Evolutionary conservation across 2,888 invertebrate species (phyloP), one percentile per base, ranked within the genome.

Genomic region (Abrostola triplasia): DNA sequence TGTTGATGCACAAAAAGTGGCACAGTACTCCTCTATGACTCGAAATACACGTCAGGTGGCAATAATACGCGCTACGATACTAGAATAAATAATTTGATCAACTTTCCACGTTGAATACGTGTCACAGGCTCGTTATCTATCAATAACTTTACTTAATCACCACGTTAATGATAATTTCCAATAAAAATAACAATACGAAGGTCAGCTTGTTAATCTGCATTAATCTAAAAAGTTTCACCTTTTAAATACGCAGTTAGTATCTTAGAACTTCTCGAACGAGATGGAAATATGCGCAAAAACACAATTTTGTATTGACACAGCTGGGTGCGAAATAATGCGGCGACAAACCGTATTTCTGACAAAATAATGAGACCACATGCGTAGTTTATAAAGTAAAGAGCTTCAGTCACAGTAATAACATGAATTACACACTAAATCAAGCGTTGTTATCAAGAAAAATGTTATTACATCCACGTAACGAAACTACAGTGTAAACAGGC

Each of bases 351-450:
- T 55, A 69, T 67, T 51, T n/a, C 41, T 35, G 48, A 12, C n/a
- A 13, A 59, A 60, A 36, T 67, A 42, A 63, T 50, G 12, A 36
- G 10, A 36, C 11, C 9, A 54, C 48, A 68, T 67, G 62, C 64
- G 49, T 60, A 59, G 55, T 78, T 65, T 71, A 55, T 55, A 58
- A 57, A 64, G 58, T 68, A 71, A 64, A 54, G 64, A 63, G 73
- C 53, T 70, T 54, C 59, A 55, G 66, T 71, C 59, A 59, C 66
- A 57, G 68, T 64, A 59, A 63, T 67, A 73, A 68, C 44, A 51
- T 41, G 51, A 73, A 82, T 88, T 87, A 77, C 74, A 82, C 79
- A 78, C 64, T 80, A 79, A 85, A 87, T 84, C 72, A 64, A 70
- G 63, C 78, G 75, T 76, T 64, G 71, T 67, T 79, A 81, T 75